Percentiles rank a stretch among this genome's conserved stretches.
Evolutionary conservation across 2,113 vertebrate species (phyloP).

Genomic region (Taxidea taxus): DNA sequence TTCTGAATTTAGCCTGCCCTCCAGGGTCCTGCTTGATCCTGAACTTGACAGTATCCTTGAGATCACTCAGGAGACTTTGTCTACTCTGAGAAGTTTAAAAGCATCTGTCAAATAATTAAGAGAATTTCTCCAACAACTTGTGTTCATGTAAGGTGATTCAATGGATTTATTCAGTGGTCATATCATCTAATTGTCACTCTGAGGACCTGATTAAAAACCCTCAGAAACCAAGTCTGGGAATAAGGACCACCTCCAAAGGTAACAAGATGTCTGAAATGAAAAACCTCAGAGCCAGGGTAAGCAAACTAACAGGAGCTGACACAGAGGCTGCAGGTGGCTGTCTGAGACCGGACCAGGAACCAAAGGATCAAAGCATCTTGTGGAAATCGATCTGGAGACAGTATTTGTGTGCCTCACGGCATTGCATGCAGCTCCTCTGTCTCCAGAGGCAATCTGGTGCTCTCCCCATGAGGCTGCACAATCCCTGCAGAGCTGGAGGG

Average conservation of each 20-base stretch:
- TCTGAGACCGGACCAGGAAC: accelerated
- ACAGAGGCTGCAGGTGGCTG: background rate
- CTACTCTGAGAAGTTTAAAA: background rate
- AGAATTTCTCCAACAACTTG: background rate
- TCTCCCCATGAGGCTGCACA: accelerated
- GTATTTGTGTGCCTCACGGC: accelerated
- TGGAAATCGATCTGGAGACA: background rate
- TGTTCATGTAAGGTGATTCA: background rate
- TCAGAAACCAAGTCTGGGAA: background rate
- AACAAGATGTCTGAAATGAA: background rate
- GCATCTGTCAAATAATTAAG: background rate
- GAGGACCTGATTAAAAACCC: background rate
- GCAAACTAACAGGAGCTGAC: background rate
- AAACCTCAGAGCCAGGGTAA: background rate
- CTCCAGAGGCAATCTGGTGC: too few relatives aligned
- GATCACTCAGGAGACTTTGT: background rate
- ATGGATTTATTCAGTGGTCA: background rate
- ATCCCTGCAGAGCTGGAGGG: background rate
- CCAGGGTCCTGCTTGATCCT: background rate
- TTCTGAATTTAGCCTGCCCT: background rate
- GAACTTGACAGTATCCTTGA: background rate
- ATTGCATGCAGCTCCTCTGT: too few relatives aligned
- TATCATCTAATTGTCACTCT: background rate
- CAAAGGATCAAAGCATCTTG: background rate
- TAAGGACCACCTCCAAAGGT: background rate